These are phyloP conservation scores for Apeira syringaria DNA, from an alignment of 2,888 invertebrate species.

Conservation along the genomic window DNA sequence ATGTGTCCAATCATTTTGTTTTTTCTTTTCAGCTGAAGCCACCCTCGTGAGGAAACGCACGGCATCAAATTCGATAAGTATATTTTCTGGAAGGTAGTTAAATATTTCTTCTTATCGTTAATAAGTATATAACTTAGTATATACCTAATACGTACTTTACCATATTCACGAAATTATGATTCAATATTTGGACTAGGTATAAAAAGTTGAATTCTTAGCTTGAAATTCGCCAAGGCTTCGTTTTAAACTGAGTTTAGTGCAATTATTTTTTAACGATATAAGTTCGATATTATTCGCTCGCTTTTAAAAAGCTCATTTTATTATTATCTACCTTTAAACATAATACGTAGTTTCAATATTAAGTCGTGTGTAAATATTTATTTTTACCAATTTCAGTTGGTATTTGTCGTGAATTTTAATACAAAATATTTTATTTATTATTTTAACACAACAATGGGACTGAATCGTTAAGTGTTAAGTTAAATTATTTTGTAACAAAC, in stretches of 20 bases:
- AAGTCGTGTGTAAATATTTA: constrained; percentile 18
- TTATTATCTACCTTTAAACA: constrained; percentile 11
- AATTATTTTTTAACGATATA: neutral
- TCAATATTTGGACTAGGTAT: neutral
- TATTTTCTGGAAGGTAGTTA: constrained; percentile 90
- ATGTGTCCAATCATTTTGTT: neutral
- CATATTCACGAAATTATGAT: neutral
- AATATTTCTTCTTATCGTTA: constrained; percentile 30
- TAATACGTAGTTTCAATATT: constrained; percentile 1
- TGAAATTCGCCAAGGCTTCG: neutral
- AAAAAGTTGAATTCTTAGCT: no score
- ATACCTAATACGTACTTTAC: neutral
- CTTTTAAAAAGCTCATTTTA: constrained; percentile 27
- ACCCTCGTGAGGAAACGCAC: constrained; percentile 88
- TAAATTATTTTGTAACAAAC: constrained; percentile 24
- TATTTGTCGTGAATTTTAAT: constrained; percentile 40
- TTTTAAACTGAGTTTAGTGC: neutral
- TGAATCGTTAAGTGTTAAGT: constrained; percentile 53
- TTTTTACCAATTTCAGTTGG: constrained; percentile 13
- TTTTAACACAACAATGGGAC: constrained; percentile 50
- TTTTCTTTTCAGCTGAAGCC: constrained; percentile 85
- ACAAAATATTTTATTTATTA: constrained; percentile 34
- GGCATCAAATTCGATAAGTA: constrained; percentile 88
- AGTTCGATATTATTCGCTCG: constrained; percentile 9
- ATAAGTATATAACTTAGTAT: constrained; percentile 19